These are phyloP conservation scores for Eustalomyia histrio DNA, from an alignment of 2,888 invertebrate genomes.

Conservation along the genomic window DNA sequence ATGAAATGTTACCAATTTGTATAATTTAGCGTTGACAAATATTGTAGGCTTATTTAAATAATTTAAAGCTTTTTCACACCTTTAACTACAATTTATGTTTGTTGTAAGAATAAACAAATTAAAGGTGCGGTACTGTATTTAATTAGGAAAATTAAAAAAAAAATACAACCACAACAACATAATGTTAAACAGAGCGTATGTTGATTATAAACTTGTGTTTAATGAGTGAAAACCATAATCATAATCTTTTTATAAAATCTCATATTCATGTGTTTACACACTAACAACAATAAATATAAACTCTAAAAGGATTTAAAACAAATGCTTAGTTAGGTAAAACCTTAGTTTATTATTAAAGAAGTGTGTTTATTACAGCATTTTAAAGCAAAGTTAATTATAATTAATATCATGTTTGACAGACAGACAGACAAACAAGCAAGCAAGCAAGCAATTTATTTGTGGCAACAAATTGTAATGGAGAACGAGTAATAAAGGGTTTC, in stretches of 20 bases:
- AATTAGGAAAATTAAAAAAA: background rate
- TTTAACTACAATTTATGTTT: background rate
- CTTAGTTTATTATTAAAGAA: background rate
- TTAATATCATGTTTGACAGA: slow-evolving; percentile 5
- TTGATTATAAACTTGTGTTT: background rate
- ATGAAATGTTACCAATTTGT: too few relatives aligned
- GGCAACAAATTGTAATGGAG: background rate
- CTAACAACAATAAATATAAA: background rate
- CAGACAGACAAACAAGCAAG: too few relatives aligned
- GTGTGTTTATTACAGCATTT: background rate
- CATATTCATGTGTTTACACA: background rate
- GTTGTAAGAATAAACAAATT: background rate
- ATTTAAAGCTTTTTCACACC: background rate
- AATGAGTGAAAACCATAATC: background rate
- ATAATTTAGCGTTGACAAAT: too few relatives aligned
- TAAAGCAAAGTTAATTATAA: background rate
- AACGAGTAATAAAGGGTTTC: background rate
- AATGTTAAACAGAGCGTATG: slow-evolving; percentile 10
- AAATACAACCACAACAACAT: background rate
- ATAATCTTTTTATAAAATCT: background rate
- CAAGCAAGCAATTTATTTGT: background rate
- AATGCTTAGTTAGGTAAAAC: slow-evolving; percentile 2
- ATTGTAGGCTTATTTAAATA: background rate
- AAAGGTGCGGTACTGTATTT: background rate
- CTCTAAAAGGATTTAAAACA: background rate